Evolutionary conservation across 2,888 invertebrate species (phyloP), one percentile per base, ranked within the genome.

Genomic region (Eilema caniola): DNA sequence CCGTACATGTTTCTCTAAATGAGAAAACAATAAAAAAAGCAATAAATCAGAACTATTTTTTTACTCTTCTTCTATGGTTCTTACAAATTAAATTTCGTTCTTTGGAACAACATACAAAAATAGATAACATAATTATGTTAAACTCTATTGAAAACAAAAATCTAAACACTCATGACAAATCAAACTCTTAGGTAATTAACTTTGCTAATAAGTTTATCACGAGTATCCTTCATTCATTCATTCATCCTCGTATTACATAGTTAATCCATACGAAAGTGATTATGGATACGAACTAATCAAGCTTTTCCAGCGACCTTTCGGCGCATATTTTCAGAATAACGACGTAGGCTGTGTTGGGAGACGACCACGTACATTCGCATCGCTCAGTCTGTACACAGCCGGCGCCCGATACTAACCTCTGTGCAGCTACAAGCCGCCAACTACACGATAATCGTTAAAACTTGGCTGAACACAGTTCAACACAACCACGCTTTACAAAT

Each of bases 311-410:
- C 31, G 23, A 25, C 37, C 67, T 70, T 69, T 67, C 33, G 53
- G 66, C 64, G 67, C 67, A 75, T 37, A 75, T 75, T 83, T 80
- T 79, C 75, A 70, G 72, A 80, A 80, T 80, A 81, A 74, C 74
- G 79, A 68, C 73, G 76, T 72, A 75, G 76, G 72, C 62, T 74
- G 66, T 74, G 69, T 64, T 67, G 60, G 66, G 66, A 66, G 67
- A 70, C 70, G 76, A 75, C 74, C 77, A 69, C 76, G 78, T 70
- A 69, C 80, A 73, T 67, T 72, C 59, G 67, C 71, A 57, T 65
- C 79, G 77, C 80, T 87, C 89, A 87, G 86, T 88, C 82, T 74
- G 78, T 79, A 81, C 69, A 79, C 80, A 85, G 83, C 87, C 67
- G 79, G 82, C 88, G 84, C 67, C 72, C 82, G 81, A 82, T 77